These are phyloP conservation scores for Melanophora roralis DNA, from an alignment of 2,888 invertebrate genomes.

Conservation along the genomic window DNA sequence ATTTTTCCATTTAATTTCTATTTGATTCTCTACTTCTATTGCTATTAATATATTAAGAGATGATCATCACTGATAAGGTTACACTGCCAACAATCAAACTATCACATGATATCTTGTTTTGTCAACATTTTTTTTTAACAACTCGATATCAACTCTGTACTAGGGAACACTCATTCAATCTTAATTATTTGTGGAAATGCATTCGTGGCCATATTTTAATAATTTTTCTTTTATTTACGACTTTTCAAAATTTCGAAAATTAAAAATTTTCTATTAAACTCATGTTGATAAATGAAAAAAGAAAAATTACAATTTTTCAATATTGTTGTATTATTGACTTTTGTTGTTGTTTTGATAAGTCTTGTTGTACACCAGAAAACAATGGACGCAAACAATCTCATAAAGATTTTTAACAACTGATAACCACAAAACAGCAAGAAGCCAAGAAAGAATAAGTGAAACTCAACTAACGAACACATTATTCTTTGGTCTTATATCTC, in stretches of 20 bases:
- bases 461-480: neutral
- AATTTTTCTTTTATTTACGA: conserved; percentile 43
- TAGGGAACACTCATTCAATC: neutral
- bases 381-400: conserved; percentile 60
- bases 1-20: conserved; percentile 20
- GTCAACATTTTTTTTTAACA: conserved; percentile 20
- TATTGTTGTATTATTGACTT: neutral
- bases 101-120: conserved; percentile 14
- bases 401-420: conserved; percentile 61
- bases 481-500: neutral
- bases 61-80: conserved; percentile 55
- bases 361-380: conserved; percentile 44
- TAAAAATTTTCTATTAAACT: conserved; percentile 24
- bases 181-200: conserved; percentile 48
- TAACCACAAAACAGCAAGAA: conserved; percentile 59
- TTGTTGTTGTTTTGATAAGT: conserved; percentile 17
- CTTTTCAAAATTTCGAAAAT: conserved; percentile 16
- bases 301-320: neutral
- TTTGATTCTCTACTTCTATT: conserved; percentile 14
- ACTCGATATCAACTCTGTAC: conserved; percentile 28
- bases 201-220: conserved; percentile 27
- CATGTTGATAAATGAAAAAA: conserved; percentile 47
- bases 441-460: conserved; percentile 22
- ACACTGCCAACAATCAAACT: conserved; percentile 11
- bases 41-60: conserved; percentile 34